Conservation (phyloP, 1,140 invertebrate genomes). For the Pseudomyrmex sp. region DNA sequence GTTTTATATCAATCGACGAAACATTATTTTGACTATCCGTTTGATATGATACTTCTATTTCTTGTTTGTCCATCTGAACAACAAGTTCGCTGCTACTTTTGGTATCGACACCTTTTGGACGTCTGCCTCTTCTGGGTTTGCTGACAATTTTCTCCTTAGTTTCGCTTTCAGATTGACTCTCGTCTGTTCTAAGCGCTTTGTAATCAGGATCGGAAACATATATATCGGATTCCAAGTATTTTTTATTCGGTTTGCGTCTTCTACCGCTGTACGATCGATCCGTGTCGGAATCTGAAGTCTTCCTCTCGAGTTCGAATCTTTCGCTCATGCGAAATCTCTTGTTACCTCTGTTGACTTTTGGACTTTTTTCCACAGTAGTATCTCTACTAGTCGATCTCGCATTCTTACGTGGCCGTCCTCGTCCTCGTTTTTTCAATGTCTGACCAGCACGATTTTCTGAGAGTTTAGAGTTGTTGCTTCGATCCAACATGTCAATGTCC, state of each 20-base stretch:
- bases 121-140: constrained; percentile 70
- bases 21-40: constrained; percentile 57
- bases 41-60: constrained; percentile 72
- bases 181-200: constrained; percentile 75
- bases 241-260: constrained; percentile 79
- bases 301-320: constrained; percentile 67
- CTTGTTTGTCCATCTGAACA: constrained; percentile 57
- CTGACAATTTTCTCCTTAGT: constrained; percentile 68
- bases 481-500: constrained; percentile 63
- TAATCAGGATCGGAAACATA: constrained; percentile 76
- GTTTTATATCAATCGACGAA: constrained; percentile 50
- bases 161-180: constrained; percentile 80
- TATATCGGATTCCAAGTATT: constrained; percentile 75
- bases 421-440: constrained; percentile 64
- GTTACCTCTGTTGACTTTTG: constrained; percentile 40
- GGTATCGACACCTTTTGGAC: constrained; percentile 49
- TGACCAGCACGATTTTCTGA: constrained; percentile 7
- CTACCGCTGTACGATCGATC: constrained; percentile 77
- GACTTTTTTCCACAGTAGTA: constrained; percentile 49
- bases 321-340: constrained; percentile 55
- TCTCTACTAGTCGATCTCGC: constrained; percentile 22
- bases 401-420: constrained; percentile 77
- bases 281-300: constrained; percentile 77
- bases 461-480: constrained; percentile 18
- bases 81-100: constrained; percentile 30